Percentiles rank a stretch among this genome's conserved stretches.
Conservation (phyloP, 2,888 invertebrate species). For the Pollenia amentaria region DNA sequence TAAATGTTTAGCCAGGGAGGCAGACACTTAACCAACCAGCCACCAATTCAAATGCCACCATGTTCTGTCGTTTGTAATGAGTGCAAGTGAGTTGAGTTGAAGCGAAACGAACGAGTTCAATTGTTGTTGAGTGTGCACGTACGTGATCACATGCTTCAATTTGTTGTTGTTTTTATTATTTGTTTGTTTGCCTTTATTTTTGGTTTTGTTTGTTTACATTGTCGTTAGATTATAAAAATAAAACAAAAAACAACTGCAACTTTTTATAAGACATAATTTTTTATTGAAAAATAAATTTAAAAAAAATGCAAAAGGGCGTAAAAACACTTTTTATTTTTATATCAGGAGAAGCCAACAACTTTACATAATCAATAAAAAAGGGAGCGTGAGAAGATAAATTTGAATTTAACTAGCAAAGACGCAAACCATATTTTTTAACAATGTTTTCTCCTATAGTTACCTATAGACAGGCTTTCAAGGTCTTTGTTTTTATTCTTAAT, state of each 20-base stretch:
- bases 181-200: constrained; percentile 17
- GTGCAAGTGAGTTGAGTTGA: constrained; percentile 49
- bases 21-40: constrained; percentile 7
- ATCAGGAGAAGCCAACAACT: too few relatives aligned
- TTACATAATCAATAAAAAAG: too few relatives aligned
- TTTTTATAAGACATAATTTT: neutral
- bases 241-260: constrained; percentile 22
- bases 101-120: constrained; percentile 30
- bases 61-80: constrained; percentile 10
- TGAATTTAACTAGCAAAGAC: too few relatives aligned
- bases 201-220: constrained; percentile 62
- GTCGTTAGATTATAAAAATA: constrained; percentile 56
- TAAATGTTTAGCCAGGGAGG: constrained; percentile 61
- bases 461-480: too few relatives aligned
- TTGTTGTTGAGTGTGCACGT: constrained; percentile 52
- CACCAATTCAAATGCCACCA: constrained; percentile 15
- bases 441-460: too few relatives aligned
- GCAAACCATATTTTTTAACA: too few relatives aligned
- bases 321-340: too few relatives aligned
- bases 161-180: constrained; percentile 48
- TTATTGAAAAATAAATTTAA: too few relatives aligned
- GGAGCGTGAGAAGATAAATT: too few relatives aligned
- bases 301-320: too few relatives aligned
- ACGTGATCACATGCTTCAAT: constrained; percentile 66
- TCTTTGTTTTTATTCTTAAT: too few relatives aligned